Conservation (phyloP, 2,888 invertebrate genomes). For the Lapara coniferarum region DNA sequence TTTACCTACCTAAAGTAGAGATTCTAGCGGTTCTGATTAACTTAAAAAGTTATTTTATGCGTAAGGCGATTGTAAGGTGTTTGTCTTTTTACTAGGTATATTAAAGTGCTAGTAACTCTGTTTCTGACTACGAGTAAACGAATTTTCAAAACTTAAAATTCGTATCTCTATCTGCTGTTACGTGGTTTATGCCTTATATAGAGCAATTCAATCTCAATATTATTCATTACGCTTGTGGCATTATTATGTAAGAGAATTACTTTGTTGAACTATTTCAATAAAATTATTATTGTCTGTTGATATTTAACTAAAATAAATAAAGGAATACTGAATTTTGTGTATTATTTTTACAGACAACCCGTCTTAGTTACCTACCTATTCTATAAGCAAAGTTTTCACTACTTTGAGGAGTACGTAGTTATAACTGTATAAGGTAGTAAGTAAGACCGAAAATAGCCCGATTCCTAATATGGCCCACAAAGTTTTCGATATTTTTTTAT, state of each 20-base stretch:
- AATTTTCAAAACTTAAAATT: not conserved
- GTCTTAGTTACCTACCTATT: not conserved
- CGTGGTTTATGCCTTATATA: slow-evolving; percentile 28
- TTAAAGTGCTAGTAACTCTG: not conserved
- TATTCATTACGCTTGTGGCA: slow-evolving; percentile 28
- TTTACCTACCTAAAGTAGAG: no score
- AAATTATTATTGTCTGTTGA: slow-evolving; percentile 51
- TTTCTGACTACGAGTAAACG: not conserved
- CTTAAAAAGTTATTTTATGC: no score
- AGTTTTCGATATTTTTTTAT: no score
- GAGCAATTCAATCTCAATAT: slow-evolving; percentile 24
- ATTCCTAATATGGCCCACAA: no score
- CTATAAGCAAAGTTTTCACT: no score
- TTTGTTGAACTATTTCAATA: slow-evolving; percentile 52
- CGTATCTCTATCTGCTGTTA: not conserved
- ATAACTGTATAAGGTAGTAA: no score
- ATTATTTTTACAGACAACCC: not conserved
- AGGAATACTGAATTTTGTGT: slow-evolving; percentile 31
- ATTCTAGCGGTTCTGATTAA: no score
- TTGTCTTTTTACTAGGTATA: not conserved
- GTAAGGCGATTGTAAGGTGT: no score
- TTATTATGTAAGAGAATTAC: slow-evolving; percentile 36
- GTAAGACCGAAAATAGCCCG: no score
- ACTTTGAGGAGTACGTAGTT: no score
- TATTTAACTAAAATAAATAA: slow-evolving; percentile 43